These are phyloP conservation scores for Hanleya hanleyi DNA, from an alignment of 2,888 invertebrate species.

Conservation along the genomic window DNA sequence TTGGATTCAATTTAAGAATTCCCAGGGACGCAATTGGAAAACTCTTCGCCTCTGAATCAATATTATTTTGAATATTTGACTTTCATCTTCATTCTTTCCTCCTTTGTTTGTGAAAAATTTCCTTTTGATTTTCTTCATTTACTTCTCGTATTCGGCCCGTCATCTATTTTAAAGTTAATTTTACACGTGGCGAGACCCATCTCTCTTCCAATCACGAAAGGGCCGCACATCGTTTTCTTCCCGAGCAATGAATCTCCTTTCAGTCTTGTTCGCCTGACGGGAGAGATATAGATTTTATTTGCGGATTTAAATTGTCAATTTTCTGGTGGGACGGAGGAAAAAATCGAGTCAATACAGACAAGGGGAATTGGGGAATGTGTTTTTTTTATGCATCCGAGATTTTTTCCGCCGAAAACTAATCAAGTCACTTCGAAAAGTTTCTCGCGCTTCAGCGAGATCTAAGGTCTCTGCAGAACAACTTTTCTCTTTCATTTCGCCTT, in stretches of 20 bases:
- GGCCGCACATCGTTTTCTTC: no score
- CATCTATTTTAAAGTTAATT: background rate
- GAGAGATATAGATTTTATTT: background rate
- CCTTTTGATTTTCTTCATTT: background rate
- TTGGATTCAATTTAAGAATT: background rate
- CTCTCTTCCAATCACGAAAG: background rate
- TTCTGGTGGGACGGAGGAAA: background rate
- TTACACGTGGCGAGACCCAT: conserved; percentile 2
- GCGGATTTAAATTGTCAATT: conserved; percentile 10
- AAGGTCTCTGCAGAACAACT: background rate
- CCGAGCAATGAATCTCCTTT: no score
- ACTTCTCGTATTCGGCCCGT: background rate
- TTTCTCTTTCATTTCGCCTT: background rate
- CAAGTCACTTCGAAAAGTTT: background rate
- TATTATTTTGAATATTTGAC: background rate
- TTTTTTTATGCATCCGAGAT: background rate
- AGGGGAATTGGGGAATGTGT: background rate
- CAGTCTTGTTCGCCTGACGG: conserved; percentile 3
- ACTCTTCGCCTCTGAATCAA: background rate
- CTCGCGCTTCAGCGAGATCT: background rate
- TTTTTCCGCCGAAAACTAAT: background rate
- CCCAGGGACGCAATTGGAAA: background rate
- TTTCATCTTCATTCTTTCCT: conserved; percentile 3
- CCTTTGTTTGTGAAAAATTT: background rate
- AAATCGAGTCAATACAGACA: background rate